A percentile compares a stretch with the other conserved stretches of the same genome.
These are phyloP conservation scores for Venusia cambrica DNA, from an alignment of 2,888 invertebrate genomes.

Conservation along the genomic window DNA sequence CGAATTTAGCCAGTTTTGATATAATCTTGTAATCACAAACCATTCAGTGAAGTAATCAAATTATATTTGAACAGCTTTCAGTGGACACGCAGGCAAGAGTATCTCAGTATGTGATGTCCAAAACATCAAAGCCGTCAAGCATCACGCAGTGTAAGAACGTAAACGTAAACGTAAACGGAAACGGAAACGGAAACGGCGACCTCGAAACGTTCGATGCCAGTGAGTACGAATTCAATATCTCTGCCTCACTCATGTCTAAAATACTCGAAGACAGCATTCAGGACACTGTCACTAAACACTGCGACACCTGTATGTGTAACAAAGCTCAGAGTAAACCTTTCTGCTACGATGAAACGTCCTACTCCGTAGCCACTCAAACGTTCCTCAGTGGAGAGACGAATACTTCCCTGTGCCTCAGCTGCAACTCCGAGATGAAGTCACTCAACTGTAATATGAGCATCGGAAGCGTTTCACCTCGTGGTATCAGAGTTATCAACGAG, in stretches of 20 bases:
- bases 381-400: conserved; percentile 67
- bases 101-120: conserved; percentile 86
- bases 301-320: conserved; percentile 90
- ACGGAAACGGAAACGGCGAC: conserved; percentile 45
- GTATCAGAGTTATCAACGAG: conserved; percentile 56
- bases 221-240: conserved; percentile 86
- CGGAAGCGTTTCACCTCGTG: conserved; percentile 62
- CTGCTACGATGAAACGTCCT: conserved; percentile 78
- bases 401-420: conserved; percentile 80
- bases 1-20: too few relatives aligned
- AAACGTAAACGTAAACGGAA: too few relatives aligned
- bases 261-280: conserved; percentile 93
- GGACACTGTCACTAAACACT: conserved; percentile 90
- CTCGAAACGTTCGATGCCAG: conserved; percentile 80
- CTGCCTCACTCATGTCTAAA: conserved; percentile 95
- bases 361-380: conserved; percentile 84
- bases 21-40: too few relatives aligned
- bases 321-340: conserved; percentile 76
- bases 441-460: conserved; percentile 63
- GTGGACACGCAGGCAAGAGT: conserved; percentile 95
- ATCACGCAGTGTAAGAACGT: conserved; percentile 65
- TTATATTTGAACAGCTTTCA: conserved; percentile 85
- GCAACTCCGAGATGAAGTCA: conserved; percentile 80
- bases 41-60: too few relatives aligned
- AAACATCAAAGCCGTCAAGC: conserved; percentile 67